A percentile compares a stretch with the other conserved stretches of the same genome.
Evolutionary conservation across 2,888 invertebrate species (phyloP).

Genomic region (Zootermopsis nevadensis): DNA sequence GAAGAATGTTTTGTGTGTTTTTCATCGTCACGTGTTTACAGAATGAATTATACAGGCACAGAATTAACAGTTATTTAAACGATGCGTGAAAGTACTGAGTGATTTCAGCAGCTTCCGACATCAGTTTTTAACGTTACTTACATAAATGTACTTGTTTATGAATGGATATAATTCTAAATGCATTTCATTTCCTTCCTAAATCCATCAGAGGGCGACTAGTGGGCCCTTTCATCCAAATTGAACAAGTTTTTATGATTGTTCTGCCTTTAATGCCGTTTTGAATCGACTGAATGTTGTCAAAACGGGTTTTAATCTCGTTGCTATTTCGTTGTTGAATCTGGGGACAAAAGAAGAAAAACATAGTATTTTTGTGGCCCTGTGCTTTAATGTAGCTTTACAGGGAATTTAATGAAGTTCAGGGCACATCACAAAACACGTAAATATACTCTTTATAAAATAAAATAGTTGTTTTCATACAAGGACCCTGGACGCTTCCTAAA

Average conservation of each 20-base stretch:
- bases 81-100: too few species aligned
- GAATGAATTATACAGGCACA: too few species aligned
- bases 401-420: not conserved
- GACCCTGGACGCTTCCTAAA: not conserved
- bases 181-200: too few species aligned
- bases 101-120: too few species aligned
- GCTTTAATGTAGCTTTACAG: not conserved
- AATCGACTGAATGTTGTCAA: constrained; percentile 8
- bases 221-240: not conserved
- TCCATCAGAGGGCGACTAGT: too few species aligned
- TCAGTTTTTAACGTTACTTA: too few species aligned
- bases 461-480: not conserved
- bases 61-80: too few species aligned
- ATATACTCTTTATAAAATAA: not conserved
- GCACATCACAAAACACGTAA: constrained; percentile 12
- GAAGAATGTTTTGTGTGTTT: too few species aligned
- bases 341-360: not conserved
- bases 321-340: not conserved
- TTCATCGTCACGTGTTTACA: too few species aligned
- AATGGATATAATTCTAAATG: too few species aligned
- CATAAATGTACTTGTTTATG: too few species aligned
- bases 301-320: constrained; percentile 7
- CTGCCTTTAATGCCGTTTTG: not conserved
- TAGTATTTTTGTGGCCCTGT: not conserved
- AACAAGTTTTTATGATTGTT: not conserved